A percentile compares a stretch with the other conserved stretches of the same genome.
Evolutionary conservation across 37 sponge, comb jelly and placozoan genomes (phyloP).

Genomic region (Hormiphora californensis): DNA sequence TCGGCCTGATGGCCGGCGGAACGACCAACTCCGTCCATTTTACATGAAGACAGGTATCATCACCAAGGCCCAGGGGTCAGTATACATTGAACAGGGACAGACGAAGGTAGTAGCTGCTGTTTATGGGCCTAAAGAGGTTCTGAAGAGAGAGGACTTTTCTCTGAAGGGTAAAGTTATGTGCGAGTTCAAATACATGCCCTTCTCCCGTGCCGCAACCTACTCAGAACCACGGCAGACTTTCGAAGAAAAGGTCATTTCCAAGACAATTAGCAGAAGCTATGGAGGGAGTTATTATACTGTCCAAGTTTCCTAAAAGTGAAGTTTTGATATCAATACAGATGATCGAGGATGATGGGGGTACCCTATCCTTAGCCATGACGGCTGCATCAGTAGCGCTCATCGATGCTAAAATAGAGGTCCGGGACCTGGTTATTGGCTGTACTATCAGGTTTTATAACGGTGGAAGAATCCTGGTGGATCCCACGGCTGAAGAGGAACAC

Average conservation of each 20-base stretch:
- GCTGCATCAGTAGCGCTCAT: slow-evolving; percentile 42
- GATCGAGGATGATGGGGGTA: slow-evolving; percentile 42
- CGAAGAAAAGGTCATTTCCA: slow-evolving; percentile 45
- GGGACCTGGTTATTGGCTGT: slow-evolving; percentile 19
- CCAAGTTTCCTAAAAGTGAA: slow-evolving; percentile 32
- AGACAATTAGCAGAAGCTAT: slow-evolving; percentile 42
- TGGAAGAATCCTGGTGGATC: neutral
- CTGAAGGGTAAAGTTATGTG: slow-evolving; percentile 32
- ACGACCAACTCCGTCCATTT: neutral
- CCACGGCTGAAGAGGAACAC: slow-evolving; percentile 12
- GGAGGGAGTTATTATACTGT: slow-evolving; percentile 39
- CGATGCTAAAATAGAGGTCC: slow-evolving; percentile 33
- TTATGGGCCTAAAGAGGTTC: slow-evolving; percentile 36
- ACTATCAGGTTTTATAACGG: slow-evolving; percentile 14
- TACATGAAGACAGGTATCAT: slow-evolving; percentile 20
- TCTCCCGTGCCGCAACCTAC: neutral
- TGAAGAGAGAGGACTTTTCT: slow-evolving; percentile 37
- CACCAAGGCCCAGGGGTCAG: slow-evolving; percentile 41
- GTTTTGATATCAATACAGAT: slow-evolving; percentile 20
- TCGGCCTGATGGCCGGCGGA: neutral
- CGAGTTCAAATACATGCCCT: slow-evolving; percentile 51
- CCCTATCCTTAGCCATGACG: slow-evolving; percentile 8
- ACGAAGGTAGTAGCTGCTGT: slow-evolving; percentile 36
- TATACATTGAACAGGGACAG: slow-evolving; percentile 18
- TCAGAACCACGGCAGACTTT: slow-evolving; percentile 24